A percentile compares a stretch with the other conserved stretches of the same genome.
Evolutionary conservation across 1,140 invertebrate genomes (phyloP).

Genomic region (Cataglyphis hispanica): DNA sequence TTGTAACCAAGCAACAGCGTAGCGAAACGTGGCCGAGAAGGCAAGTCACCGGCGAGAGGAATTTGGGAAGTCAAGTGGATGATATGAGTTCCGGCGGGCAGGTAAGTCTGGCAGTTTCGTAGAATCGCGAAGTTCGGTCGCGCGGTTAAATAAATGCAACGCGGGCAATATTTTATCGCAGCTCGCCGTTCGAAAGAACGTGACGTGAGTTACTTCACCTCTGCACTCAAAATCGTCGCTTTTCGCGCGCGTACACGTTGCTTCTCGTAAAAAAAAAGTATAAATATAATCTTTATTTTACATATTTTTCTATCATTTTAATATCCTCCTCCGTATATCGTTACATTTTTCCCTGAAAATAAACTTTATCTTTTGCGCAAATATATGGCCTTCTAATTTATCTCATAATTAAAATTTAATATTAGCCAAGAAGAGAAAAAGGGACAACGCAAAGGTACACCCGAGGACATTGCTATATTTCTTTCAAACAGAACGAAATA

Average conservation of each 20-base stretch:
- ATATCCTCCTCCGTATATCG: background rate
- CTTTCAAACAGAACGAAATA: slow-evolving; percentile 30
- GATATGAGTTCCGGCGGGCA: slow-evolving; percentile 25
- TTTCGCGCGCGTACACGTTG: background rate
- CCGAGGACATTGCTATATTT: slow-evolving; percentile 14
- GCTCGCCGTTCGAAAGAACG: background rate
- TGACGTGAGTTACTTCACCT: slow-evolving; percentile 43
- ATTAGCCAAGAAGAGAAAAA: background rate
- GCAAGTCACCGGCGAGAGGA: slow-evolving; percentile 12
- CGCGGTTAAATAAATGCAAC: slow-evolving; percentile 55
- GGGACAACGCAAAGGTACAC: background rate
- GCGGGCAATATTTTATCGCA: slow-evolving; percentile 26
- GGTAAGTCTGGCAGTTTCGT: slow-evolving; percentile 39
- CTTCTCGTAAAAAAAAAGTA: slow-evolving; percentile 1
- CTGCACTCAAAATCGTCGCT: background rate
- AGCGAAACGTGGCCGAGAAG: slow-evolving; percentile 49
- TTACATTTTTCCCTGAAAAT: background rate
- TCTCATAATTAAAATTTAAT: slow-evolving; percentile 42
- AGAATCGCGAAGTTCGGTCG: slow-evolving; percentile 44
- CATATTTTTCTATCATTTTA: background rate
- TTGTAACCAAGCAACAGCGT: slow-evolving; percentile 56
- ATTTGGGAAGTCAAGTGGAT: slow-evolving; percentile 47
- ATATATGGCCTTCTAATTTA: background rate
- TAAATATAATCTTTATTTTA: slow-evolving; percentile 11
- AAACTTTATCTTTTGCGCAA: background rate